Evolutionary conservation across 2,797 vertebrate species (phyloP).

Genomic region (Siniperca undulata): DNA sequence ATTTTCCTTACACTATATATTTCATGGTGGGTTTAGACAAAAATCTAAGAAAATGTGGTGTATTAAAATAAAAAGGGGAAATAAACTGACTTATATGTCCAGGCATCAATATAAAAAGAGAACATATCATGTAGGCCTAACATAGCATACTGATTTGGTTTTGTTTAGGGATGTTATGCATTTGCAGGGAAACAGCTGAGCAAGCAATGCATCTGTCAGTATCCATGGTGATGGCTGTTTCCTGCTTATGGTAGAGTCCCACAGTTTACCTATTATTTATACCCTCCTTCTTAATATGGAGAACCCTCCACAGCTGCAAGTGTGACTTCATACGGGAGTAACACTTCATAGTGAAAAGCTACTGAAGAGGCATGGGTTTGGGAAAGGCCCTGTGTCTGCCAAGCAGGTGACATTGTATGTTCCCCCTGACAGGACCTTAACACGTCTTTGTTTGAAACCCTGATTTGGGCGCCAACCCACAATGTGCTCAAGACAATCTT

Average conservation of each 20-base stretch:
- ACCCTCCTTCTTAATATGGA: slow-evolving; percentile 23
- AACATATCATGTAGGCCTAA: not conserved
- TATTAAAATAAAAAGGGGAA: not conserved
- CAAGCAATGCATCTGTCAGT: slow-evolving; percentile 48
- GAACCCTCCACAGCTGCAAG: slow-evolving; percentile 22
- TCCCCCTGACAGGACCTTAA: not conserved
- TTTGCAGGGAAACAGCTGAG: slow-evolving; percentile 46
- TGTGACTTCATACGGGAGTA: slow-evolving; percentile 23
- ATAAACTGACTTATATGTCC: not conserved
- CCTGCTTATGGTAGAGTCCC: slow-evolving; percentile 24
- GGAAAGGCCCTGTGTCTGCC: slow-evolving; percentile 2
- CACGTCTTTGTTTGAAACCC: not conserved
- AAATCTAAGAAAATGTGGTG: not conserved
- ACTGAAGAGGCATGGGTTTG: not conserved
- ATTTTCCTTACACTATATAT: not conserved
- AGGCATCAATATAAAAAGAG: not conserved
- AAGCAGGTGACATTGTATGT: not conserved
- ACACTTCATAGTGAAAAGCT: slow-evolving; percentile 1
- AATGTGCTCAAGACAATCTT: no score
- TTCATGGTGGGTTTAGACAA: not conserved
- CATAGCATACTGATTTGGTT: not conserved
- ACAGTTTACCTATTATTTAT: slow-evolving; percentile 35
- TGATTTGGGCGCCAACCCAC: no score
- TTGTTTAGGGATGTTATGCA: not conserved
- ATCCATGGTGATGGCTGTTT: slow-evolving; percentile 55